phyloP scores from a whole-genome alignment of 2,113 vertebrate genomes.

The Ciconia stormi region DNA sequence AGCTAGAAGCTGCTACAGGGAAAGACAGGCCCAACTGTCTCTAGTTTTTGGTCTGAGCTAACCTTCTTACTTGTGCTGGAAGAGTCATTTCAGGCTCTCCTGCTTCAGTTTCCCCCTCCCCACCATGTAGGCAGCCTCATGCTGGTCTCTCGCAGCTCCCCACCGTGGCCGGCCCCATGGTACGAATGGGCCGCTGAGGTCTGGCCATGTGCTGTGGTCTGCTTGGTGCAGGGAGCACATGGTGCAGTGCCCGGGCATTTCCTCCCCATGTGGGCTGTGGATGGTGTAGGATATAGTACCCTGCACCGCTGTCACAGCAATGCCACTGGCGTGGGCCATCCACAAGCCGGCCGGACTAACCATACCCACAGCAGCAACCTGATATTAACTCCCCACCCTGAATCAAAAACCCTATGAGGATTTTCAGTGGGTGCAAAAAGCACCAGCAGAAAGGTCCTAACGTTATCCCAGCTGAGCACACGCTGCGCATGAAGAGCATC shows the following conservation, averaged over 20 bases:
- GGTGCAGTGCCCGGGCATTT: not conserved
- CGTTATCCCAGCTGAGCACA: not conserved
- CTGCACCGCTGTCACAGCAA: fast-evolving
- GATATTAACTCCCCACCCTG: fast-evolving
- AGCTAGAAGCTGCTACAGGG: not conserved
- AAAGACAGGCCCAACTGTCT: not conserved
- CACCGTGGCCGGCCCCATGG: fast-evolving
- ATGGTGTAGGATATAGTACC: too few relatives aligned
- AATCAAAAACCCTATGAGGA: not conserved
- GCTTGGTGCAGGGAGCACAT: not conserved
- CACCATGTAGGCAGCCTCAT: fast-evolving
- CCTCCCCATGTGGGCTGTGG: not conserved
- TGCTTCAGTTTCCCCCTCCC: not conserved
- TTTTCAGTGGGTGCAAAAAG: not conserved
- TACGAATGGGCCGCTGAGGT: not conserved
- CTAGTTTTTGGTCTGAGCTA: not conserved
- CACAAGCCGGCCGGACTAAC: not conserved
- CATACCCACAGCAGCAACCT: not conserved
- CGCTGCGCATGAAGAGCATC: fast-evolving
- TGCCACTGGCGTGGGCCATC: not conserved
- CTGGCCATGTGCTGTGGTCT: not conserved
- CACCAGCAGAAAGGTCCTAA: not conserved
- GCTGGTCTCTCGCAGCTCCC: not conserved
- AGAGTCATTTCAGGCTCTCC: not conserved
- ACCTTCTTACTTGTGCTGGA: not conserved